Evolutionary conservation across 2,888 invertebrate species (phyloP).

Genomic region (Lithophane ornitopus): DNA sequence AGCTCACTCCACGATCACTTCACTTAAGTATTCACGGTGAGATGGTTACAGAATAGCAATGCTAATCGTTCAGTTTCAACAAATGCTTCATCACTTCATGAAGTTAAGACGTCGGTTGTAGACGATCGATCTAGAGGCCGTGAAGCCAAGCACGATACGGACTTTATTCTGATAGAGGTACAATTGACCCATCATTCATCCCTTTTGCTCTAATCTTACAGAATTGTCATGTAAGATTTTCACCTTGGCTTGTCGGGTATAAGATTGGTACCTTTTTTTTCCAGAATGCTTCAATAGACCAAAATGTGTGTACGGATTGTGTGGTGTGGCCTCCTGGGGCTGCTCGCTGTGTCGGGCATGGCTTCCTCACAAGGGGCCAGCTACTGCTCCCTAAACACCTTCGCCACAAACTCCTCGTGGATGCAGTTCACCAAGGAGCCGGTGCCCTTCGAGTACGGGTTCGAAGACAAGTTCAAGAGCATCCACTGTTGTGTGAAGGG

Average conservation of each 20-base stretch:
- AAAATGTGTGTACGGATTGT: constrained; percentile 75
- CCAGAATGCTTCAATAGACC: constrained; percentile 74
- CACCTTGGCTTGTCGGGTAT: background rate
- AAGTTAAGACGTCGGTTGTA: background rate
- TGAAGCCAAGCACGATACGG: background rate
- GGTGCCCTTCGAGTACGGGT: constrained; percentile 92
- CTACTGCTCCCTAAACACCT: constrained; percentile 92
- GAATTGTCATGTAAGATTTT: background rate
- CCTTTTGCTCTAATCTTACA: too few relatives aligned
- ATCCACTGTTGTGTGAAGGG: constrained; percentile 95
- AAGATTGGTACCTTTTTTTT: constrained; percentile 33
- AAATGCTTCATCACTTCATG: background rate
- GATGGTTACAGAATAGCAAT: too few relatives aligned
- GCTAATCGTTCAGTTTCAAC: constrained; percentile 1
- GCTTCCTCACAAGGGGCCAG: constrained; percentile 77
- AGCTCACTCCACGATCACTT: too few relatives aligned
- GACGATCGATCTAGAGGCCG: background rate
- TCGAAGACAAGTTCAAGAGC: constrained; percentile 93
- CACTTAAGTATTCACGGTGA: too few relatives aligned
- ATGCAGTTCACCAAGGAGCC: constrained; percentile 94
- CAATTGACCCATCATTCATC: background rate
- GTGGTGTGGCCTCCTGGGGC: constrained; percentile 68
- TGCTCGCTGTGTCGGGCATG: constrained; percentile 74
- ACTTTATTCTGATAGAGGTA: background rate
- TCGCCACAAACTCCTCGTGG: constrained; percentile 90